phyloP scores from a whole-genome alignment of 2,888 invertebrate genomes.

The Melolontha melolontha region DNA sequence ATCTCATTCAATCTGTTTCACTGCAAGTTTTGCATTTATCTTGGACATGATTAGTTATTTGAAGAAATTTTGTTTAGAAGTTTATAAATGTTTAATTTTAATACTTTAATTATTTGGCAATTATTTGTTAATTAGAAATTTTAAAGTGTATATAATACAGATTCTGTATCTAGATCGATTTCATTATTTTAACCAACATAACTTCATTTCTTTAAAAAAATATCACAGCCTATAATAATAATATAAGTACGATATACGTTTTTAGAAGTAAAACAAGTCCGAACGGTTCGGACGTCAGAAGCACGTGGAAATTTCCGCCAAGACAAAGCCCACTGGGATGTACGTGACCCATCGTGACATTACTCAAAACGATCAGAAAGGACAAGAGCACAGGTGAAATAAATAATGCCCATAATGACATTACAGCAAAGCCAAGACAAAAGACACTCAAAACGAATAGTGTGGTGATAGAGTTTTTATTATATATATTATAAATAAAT shows the following conservation, averaged over 20 bases:
- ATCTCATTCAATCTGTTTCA: no score
- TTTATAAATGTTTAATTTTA: no score
- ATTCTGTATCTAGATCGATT: conserved; percentile 12
- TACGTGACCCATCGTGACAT: conserved; percentile 52
- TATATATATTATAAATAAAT: conserved; percentile 32
- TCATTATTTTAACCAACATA: background rate
- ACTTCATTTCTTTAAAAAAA: background rate
- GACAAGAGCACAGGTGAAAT: conserved; percentile 27
- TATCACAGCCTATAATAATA: conserved; percentile 27
- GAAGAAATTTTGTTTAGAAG: no score
- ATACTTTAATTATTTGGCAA: no score
- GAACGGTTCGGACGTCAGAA: conserved; percentile 59
- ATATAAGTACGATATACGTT: conserved; percentile 41
- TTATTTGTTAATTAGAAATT: no score
- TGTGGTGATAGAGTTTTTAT: conserved; percentile 39
- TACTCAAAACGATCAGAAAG: conserved; percentile 30
- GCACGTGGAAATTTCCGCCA: conserved; percentile 64
- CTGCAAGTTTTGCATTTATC: no score
- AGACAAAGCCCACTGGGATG: conserved; percentile 61
- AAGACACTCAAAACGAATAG: conserved; percentile 26
- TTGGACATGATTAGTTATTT: no score
- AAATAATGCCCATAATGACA: conserved; percentile 26
- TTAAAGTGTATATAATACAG: no score
- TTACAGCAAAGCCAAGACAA: conserved; percentile 22
- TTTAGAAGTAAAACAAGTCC: conserved; percentile 58